Percentiles rank a stretch among this genome's conserved stretches.
Evolutionary conservation across 2,888 invertebrate species (phyloP).

Genomic region (Drosophila buzzatii): DNA sequence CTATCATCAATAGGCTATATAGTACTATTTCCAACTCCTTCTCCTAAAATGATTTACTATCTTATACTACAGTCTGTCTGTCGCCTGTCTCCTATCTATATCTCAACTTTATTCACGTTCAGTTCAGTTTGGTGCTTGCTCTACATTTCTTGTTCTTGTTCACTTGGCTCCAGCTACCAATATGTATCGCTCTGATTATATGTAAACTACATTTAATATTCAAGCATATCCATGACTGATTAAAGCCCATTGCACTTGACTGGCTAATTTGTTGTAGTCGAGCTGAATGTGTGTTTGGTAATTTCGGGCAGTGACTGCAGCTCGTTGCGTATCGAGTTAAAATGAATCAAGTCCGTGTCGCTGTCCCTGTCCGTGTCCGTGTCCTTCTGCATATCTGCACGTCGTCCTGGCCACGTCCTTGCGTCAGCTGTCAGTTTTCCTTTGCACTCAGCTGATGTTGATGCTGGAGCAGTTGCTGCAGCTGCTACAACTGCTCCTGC

Average conservation of each 20-base stretch:
- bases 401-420: constrained; percentile 28
- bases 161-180: too few species aligned
- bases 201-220: neutral
- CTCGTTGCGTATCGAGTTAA: constrained; percentile 28
- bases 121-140: too few species aligned
- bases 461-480: neutral
- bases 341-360: constrained; percentile 30
- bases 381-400: constrained; percentile 9
- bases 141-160: too few species aligned
- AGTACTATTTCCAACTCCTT: too few species aligned
- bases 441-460: constrained; percentile 33
- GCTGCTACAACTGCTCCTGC: constrained; percentile 12
- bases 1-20: too few species aligned
- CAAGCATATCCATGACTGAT: neutral
- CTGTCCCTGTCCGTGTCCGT: neutral
- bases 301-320: constrained; percentile 22
- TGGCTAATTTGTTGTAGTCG: constrained; percentile 6
- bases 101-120: too few species aligned
- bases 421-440: constrained; percentile 71
- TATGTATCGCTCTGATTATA: neutral
- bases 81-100: too few species aligned
- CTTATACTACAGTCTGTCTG: too few species aligned
- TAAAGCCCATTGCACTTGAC: constrained; percentile 10
- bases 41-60: too few species aligned
- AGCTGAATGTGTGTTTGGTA: constrained; percentile 5